Evolutionary conservation across 2,113 vertebrate genomes (phyloP).

Genomic region (Istiophorus platypterus): DNA sequence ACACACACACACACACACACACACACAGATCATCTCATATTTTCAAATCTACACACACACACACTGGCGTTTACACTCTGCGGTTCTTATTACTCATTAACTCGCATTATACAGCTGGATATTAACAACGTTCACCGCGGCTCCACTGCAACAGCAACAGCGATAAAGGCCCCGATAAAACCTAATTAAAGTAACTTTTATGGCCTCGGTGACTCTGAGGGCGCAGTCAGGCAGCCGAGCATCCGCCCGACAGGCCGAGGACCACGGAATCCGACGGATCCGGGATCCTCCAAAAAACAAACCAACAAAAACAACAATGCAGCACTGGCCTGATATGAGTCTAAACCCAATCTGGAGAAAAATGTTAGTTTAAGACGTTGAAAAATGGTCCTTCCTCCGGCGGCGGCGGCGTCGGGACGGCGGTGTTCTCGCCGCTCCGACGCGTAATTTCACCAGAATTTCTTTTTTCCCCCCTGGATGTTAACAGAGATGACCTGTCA

Average conservation of each 20-base stretch:
- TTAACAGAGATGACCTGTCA: neutral
- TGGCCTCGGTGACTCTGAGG: conserved; percentile 14
- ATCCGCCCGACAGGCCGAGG: too few relatives aligned
- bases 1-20: conserved; percentile 10
- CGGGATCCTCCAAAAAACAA: too few relatives aligned
- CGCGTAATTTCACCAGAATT: too few relatives aligned
- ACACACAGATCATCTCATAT: conserved; percentile 11
- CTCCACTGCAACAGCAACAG: neutral
- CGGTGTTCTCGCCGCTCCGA: too few relatives aligned
- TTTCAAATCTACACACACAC: conserved; percentile 18
- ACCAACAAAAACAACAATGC: too few relatives aligned
- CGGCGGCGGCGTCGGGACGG: too few relatives aligned
- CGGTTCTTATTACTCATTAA: conserved; percentile 43
- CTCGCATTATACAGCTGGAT: neutral
- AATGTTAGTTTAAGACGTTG: too few relatives aligned
- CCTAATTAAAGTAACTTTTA: conserved; percentile 15
- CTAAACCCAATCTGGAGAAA: neutral
- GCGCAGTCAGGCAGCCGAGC: neutral
- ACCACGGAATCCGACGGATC: neutral
- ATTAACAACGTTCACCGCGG: conserved; percentile 9
- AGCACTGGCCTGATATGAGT: neutral
- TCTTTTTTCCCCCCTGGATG: too few relatives aligned
- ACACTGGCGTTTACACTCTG: conserved; percentile 4
- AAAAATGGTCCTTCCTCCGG: neutral
- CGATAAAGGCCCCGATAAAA: conserved; percentile 22